phyloP scores from a whole-genome alignment of 2,113 vertebrate species.

The Haemorhous mexicanus region DNA sequence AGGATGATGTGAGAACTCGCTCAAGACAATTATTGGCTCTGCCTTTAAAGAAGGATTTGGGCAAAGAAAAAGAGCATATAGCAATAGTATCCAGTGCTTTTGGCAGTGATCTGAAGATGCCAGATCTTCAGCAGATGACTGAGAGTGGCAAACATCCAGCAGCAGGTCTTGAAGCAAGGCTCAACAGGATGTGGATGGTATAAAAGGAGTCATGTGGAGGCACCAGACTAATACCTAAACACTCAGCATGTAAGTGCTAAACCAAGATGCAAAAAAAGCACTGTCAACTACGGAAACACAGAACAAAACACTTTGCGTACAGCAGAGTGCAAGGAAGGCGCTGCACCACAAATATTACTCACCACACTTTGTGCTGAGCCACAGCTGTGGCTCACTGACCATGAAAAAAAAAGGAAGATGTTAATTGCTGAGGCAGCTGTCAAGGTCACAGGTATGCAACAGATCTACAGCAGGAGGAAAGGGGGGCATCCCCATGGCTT shows the following conservation, averaged over 20 bases:
- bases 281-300: not conserved
- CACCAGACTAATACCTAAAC: not conserved
- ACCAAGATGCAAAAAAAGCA: not conserved
- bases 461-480: not conserved
- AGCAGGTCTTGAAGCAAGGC: not conserved
- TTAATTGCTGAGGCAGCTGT: not conserved
- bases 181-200: not conserved
- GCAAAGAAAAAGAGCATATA: not conserved
- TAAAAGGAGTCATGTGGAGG: not conserved
- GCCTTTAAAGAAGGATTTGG: not conserved
- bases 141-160: not conserved
- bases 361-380: not conserved
- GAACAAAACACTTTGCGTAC: not conserved
- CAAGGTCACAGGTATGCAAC: not conserved
- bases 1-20: not conserved
- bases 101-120: not conserved
- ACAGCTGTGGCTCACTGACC: not conserved
- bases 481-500: rapidly evolving
- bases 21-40: not conserved
- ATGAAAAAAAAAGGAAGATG: not conserved
- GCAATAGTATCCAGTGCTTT: not conserved
- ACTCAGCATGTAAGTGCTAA: not conserved
- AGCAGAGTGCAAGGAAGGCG: not conserved
- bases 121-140: not conserved
- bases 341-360: not conserved